These are phyloP conservation scores for Darevskia nairensis DNA, from an alignment of 2,797 vertebrate species.

Conservation along the genomic window DNA sequence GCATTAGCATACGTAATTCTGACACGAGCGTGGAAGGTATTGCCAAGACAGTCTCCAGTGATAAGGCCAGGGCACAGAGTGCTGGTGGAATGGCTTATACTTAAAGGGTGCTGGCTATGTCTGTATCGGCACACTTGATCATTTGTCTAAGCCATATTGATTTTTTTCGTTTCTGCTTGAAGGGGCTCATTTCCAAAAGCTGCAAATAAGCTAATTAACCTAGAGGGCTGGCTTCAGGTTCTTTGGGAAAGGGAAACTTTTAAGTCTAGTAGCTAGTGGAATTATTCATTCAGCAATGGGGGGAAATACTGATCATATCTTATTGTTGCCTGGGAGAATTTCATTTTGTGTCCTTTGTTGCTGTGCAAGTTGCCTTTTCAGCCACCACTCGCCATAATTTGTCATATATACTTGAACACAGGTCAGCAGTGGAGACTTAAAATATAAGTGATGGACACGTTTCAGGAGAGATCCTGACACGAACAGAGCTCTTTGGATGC, in stretches of 20 bases:
- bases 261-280: not conserved
- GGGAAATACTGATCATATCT: conserved; percentile 2
- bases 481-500: not conserved
- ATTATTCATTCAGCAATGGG: conserved; percentile 16
- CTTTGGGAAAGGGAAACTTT: conserved; percentile 8
- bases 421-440: not conserved
- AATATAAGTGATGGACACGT: not conserved
- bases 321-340: not conserved
- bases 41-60: not conserved
- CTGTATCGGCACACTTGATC: conserved; percentile 27
- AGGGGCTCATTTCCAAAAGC: conserved; percentile 33
- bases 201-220: conserved; percentile 38
- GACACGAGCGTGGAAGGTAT: not conserved
- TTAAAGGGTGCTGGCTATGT: conserved; percentile 10
- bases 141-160: conserved; percentile 39
- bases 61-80: conserved; percentile 7
- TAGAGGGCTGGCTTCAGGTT: conserved; percentile 4
- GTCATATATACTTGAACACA: not conserved
- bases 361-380: not conserved
- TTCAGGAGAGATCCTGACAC: not conserved
- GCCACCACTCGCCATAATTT: not conserved
- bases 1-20: conserved; percentile 4
- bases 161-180: conserved; percentile 24
- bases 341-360: conserved; percentile 7
- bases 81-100: conserved; percentile 13